phyloP scores from a whole-genome alignment of 1,140 invertebrate genomes.

The Brachionus rotundiformis region DNA sequence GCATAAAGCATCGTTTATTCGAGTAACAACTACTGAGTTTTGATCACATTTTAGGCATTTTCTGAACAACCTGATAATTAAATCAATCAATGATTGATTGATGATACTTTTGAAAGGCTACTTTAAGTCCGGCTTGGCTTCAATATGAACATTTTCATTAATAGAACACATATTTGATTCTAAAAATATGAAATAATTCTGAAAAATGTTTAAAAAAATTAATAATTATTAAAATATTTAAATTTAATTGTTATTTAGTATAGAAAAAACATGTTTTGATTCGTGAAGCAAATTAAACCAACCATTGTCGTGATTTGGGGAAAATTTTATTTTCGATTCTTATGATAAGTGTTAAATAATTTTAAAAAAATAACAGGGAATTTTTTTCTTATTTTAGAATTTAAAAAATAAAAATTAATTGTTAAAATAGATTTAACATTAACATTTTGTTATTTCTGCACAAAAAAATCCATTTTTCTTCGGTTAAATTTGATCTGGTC shows the following conservation, averaged over 20 bases:
- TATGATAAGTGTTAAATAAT: no score
- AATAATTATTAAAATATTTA: not conserved
- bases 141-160: not conserved
- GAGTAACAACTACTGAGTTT: slow-evolving; percentile 20
- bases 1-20: slow-evolving; percentile 48
- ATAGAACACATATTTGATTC: not conserved
- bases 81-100: no score
- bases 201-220: not conserved
- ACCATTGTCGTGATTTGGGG: not conserved
- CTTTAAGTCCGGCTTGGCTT: not conserved
- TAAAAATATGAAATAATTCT: not conserved
- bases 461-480: no score
- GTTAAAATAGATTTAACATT: no score
- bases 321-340: no score
- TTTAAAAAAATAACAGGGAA: no score
- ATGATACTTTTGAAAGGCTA: no score
- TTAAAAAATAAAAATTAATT: no score
- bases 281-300: not conserved
- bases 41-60: slow-evolving; percentile 48
- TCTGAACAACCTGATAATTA: slow-evolving; percentile 39
- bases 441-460: no score
- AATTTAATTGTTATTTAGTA: not conserved
- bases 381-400: no score
- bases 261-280: not conserved
- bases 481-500: no score